A percentile compares a stretch with the other conserved stretches of the same genome.
These are phyloP conservation scores for Spea multiplicata DNA, from an alignment of 2,113 vertebrate species.

Conservation along the genomic window DNA sequence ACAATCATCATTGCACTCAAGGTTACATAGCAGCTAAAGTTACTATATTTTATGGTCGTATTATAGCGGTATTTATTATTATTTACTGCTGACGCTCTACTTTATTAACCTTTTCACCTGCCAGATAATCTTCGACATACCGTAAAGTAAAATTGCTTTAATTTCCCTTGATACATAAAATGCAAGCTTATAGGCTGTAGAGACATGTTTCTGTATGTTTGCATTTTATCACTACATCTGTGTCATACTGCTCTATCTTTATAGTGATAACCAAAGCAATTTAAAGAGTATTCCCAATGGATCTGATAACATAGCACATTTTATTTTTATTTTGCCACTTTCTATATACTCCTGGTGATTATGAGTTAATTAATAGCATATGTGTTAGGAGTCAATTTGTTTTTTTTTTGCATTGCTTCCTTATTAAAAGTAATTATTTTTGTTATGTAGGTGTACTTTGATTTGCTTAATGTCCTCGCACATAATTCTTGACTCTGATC, in stretches of 20 bases:
- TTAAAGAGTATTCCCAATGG: not conserved
- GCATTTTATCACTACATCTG: not conserved
- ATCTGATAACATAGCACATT: not conserved
- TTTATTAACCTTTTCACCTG: conserved; percentile 29
- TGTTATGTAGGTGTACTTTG: not conserved
- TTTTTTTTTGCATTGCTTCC: not conserved
- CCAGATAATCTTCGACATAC: conserved; percentile 3
- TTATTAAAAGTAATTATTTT: not conserved
- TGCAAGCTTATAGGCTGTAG: not conserved
- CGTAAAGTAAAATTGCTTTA: not conserved
- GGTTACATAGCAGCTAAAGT: too few relatives aligned
- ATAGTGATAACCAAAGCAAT: conserved; percentile 28
- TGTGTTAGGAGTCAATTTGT: not conserved
- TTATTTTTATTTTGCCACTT: not conserved
- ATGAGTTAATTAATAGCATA: conserved; percentile 7
- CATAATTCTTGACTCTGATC: not conserved
- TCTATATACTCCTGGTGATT: conserved; percentile 4
- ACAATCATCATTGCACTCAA: too few relatives aligned
- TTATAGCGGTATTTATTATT: not conserved
- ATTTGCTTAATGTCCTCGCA: not conserved
- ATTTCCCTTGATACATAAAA: conserved; percentile 19
- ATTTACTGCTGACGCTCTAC: not conserved
- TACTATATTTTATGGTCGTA: not conserved
- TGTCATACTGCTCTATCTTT: not conserved
- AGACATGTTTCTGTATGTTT: not conserved